Conservation (phyloP, 2,888 invertebrate genomes). For the Stegana nigrithorax region DNA sequence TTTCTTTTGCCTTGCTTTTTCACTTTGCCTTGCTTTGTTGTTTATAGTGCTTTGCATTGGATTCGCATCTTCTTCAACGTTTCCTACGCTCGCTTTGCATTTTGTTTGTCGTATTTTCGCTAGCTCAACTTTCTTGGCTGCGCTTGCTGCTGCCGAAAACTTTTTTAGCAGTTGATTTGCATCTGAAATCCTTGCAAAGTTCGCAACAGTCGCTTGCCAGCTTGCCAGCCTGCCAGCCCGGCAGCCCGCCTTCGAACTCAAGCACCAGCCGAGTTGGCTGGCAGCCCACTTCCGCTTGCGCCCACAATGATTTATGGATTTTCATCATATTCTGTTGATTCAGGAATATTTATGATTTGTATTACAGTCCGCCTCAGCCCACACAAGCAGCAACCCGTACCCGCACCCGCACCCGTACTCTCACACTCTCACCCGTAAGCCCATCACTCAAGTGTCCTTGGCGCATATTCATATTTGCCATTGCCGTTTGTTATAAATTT, state of each 20-base stretch:
- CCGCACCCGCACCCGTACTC: no score
- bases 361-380: slow-evolving; percentile 13
- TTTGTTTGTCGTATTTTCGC: background rate
- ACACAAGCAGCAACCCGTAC: no score
- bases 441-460: slow-evolving; percentile 28
- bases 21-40: background rate
- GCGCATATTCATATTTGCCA: slow-evolving; percentile 28
- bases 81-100: background rate
- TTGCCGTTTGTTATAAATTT: slow-evolving; percentile 44
- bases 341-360: slow-evolving; percentile 63
- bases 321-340: slow-evolving; percentile 65
- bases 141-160: slow-evolving; percentile 8
- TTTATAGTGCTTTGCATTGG: no score
- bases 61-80: background rate
- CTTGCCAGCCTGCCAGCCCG: no score
- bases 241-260: background rate
- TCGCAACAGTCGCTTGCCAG: background rate
- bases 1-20: background rate
- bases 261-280: no score
- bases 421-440: background rate
- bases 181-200: slow-evolving; percentile 50
- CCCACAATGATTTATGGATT: slow-evolving; percentile 61
- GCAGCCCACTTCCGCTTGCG: background rate
- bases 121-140: slow-evolving; percentile 8
- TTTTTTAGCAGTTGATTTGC: slow-evolving; percentile 52